Conservation (phyloP, 1,140 invertebrate genomes). For the Cepaea nemoralis region DNA sequence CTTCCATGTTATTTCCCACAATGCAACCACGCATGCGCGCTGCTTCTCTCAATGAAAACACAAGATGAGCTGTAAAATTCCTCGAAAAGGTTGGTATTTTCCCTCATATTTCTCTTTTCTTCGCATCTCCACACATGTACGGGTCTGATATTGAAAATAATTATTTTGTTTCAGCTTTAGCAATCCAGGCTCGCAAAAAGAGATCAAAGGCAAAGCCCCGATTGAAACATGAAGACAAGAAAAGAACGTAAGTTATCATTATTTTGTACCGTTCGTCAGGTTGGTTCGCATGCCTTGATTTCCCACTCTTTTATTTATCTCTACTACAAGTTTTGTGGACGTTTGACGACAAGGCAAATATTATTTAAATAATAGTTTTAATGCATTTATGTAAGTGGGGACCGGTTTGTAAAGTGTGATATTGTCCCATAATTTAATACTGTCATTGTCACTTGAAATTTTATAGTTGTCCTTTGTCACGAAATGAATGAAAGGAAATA, state of each 20-base stretch:
- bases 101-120: not conserved
- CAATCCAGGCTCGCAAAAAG: conserved; percentile 72
- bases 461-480: too few relatives aligned
- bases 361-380: too few relatives aligned
- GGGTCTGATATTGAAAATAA: not conserved
- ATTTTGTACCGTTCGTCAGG: too few relatives aligned
- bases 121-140: not conserved
- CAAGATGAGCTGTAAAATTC: conserved; percentile 67
- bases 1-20: conserved; percentile 57
- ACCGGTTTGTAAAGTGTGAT: too few relatives aligned
- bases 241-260: conserved; percentile 58
- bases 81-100: conserved; percentile 61
- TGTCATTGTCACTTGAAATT: too few relatives aligned
- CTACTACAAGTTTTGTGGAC: too few relatives aligned
- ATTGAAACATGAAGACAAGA: conserved; percentile 56
- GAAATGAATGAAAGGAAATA: too few relatives aligned
- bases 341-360: too few relatives aligned
- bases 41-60: conserved; percentile 56
- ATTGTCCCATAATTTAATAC: too few relatives aligned
- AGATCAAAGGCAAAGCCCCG: conserved; percentile 67
- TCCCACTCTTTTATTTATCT: too few relatives aligned
- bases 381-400: too few relatives aligned
- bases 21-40: conserved; percentile 62
- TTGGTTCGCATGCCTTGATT: too few relatives aligned
- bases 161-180: conserved; percentile 67